Evolutionary conservation across 2,888 invertebrate genomes (phyloP), one percentile per base, ranked within the genome.

Genomic region (Phania funesta): DNA sequence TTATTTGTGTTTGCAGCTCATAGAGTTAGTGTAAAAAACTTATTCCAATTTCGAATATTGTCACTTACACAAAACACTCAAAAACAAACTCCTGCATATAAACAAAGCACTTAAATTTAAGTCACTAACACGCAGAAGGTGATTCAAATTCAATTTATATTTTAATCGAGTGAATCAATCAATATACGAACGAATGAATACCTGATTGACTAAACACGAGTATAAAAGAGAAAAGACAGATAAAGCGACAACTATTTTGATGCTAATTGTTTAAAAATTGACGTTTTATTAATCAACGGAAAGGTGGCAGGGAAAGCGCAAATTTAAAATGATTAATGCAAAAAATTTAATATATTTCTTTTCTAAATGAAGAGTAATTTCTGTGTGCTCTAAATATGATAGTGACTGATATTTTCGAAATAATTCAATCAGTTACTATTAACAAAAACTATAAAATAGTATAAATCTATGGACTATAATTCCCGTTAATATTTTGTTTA

Each of bases 21-120:
- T 7, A 26, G 29, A 41, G 67, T 71, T 9, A 32, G 32, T 58
- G n/a, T 3, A 24, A 24, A 74, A 54, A 35, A 26, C 5, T 38
- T n/a, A 38, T 58, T 32, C 50, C 6, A 48, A 38, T 67, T 41
- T 24, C 18, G 67, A 60, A 52, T 62, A 52, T 32, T 76, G 65
- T 52, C 65, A 67, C 65, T 26, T 20, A 38, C 13, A 58, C 11
- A 9, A 41, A 18, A 50, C 2, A 50, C 44, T 22, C 9, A 44
- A 20, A 62, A 2, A 22, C n/a, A 52, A 24, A 22, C 26, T 16
- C 13, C 9, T 22, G 7, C 20, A 32, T 1, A 26, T 2, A 48
- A 16, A 26, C 32, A 58, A 41, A 60, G 18, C 58, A 32, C 32
- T 58, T 60, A 8, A 67, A 58, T 41, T 22, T 9, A 54, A 52